Evolutionary conservation across 2,888 invertebrate species (phyloP), one percentile per base, ranked within the genome.

Genomic region (Syritta pipiens): DNA sequence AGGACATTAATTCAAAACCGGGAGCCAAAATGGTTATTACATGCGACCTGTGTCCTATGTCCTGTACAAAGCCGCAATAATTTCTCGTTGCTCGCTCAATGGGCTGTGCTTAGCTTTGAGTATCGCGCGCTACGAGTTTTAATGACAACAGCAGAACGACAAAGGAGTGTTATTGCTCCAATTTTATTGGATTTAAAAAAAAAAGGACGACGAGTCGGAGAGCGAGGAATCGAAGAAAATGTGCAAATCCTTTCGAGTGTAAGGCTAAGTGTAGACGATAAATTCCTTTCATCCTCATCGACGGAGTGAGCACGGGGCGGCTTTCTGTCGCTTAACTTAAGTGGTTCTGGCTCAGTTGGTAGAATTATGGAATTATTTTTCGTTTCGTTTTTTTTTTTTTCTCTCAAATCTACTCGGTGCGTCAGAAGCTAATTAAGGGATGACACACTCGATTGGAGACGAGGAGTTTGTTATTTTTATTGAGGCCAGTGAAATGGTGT

Each of bases 1-100:
- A 63, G 20, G 59, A 51, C 63, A 65, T 77, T 71, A 51, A 59
- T 51, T 63, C 62, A 76, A 69, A 75, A 75, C 26, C 62, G 42
- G 26, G 44, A 22, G 57, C 19, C 22, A 30, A 71, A 65, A 53
- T 69, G 59, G 59, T 37, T 65, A 65, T 77, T 77, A 32, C 60
- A 71, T 65, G 65, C 44, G 59, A 40, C 24, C 24, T 28, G 14
- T n/a, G n/a, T n/a, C n/a, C n/a, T n/a, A n/a, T n/a, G 48, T 32
- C 49, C 35, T 57, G 62, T 49, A 32, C 30, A 62, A 63, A 57
- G 51, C 49, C 59, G 53, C 71, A 67, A 67, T 71, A 77, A 71
- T n/a, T n/a, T n/a, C 59, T 77, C 59, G 60, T 55, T 37, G n/a
- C 32, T 40, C 35, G 72, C 17, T 65, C 55, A 77, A 71, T 71